Conservation (phyloP, 2,113 vertebrate genomes). For the Atrichornis clamosus region DNA sequence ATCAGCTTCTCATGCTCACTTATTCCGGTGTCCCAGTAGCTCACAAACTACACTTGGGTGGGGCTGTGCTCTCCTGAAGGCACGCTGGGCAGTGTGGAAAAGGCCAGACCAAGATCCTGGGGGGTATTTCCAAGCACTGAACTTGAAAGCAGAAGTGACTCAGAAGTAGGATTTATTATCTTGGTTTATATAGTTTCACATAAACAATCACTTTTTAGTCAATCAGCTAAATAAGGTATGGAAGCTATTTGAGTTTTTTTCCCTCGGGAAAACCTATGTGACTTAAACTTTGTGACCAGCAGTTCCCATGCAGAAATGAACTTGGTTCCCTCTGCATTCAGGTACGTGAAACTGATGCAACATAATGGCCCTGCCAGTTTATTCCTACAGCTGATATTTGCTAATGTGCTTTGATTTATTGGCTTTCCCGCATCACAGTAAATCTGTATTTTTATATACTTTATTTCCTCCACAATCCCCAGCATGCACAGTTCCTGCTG, state of each 20-base stretch:
- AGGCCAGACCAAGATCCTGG: background rate
- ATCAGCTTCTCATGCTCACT: accelerated
- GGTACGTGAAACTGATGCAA: background rate
- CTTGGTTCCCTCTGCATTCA: background rate
- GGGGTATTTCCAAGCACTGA: background rate
- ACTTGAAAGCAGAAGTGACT: background rate
- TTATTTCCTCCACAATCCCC: conserved; percentile 11
- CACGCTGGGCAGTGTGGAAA: background rate
- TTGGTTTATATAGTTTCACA: background rate
- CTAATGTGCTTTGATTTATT: conserved; percentile 43
- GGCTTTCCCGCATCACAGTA: background rate
- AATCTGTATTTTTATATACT: background rate
- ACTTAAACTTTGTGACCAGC: background rate
- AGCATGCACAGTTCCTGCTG: conserved; percentile 33
- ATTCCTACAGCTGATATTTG: conserved; percentile 35
- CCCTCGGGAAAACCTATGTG: background rate
- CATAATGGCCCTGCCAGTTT: background rate
- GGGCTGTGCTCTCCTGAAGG: background rate
- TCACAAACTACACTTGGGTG: background rate
- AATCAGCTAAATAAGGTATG: background rate
- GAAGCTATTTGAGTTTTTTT: background rate
- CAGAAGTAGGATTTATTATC: background rate
- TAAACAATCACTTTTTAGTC: background rate
- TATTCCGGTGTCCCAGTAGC: accelerated
- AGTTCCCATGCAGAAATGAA: background rate